Conservation (phyloP, 1,140 invertebrate genomes). For the Muscidifurax raptorellus region DNA sequence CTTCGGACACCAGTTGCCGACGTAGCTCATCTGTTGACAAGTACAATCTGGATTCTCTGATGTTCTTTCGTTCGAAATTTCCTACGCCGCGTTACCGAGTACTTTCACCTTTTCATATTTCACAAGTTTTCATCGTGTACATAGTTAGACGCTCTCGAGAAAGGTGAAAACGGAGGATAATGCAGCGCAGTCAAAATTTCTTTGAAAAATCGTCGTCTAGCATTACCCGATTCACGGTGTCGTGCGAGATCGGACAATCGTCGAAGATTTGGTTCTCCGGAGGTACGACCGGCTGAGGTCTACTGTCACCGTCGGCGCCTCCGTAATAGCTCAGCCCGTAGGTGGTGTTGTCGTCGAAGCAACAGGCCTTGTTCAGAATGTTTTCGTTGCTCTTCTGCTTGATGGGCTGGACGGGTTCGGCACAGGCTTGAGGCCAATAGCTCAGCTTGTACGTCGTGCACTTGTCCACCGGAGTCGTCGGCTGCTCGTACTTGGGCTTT, state of each 20-base stretch:
- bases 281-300: constrained; percentile 58
- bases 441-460: constrained; percentile 78
- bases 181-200: not conserved
- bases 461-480: constrained; percentile 71
- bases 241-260: constrained; percentile 63
- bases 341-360: constrained; percentile 68
- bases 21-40: constrained; percentile 70
- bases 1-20: constrained; percentile 69
- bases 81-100: constrained; percentile 7
- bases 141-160: not conserved
- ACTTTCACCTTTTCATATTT: constrained; percentile 49
- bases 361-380: constrained; percentile 62
- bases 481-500: constrained; percentile 64
- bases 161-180: not conserved
- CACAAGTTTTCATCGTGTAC: constrained; percentile 37
- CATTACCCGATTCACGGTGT: constrained; percentile 66
- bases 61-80: no score
- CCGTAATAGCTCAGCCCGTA: constrained; percentile 71
- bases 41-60: no score
- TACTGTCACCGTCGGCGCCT: constrained; percentile 60
- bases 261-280: constrained; percentile 58
- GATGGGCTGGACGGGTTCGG: constrained; percentile 57
- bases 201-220: not conserved
- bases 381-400: constrained; percentile 56
- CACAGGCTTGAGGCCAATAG: constrained; percentile 70